phyloP scores from a whole-genome alignment of 1,140 invertebrate genomes.

The Dendrolimus kikuchii region DNA sequence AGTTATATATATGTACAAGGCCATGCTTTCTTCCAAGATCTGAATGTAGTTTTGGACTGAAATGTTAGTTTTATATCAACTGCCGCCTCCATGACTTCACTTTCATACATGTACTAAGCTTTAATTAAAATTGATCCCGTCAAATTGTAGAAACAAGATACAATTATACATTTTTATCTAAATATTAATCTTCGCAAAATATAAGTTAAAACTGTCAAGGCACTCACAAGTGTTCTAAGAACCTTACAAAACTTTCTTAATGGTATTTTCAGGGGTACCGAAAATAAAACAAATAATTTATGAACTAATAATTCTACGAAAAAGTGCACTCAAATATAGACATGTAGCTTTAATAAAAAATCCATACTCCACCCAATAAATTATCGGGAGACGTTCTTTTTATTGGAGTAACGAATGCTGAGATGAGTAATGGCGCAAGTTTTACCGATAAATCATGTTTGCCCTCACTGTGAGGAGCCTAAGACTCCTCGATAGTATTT shows the following conservation, averaged over 20 bases:
- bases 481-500: slow-evolving; percentile 46
- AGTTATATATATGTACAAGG: too few species aligned
- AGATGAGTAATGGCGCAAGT: slow-evolving; percentile 67
- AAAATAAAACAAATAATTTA: slow-evolving; percentile 39
- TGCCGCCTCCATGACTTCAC: too few species aligned
- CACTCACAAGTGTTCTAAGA: slow-evolving; percentile 8
- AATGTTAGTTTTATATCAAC: too few species aligned
- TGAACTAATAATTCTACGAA: slow-evolving; percentile 30
- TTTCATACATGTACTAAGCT: too few species aligned
- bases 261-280: slow-evolving; percentile 18
- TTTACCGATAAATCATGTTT: slow-evolving; percentile 66
- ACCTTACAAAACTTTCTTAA: slow-evolving; percentile 18
- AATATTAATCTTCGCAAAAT: too few species aligned
- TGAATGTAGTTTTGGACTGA: too few species aligned
- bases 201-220: too few species aligned
- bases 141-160: too few species aligned
- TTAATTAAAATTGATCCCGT: too few species aligned
- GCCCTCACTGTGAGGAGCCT: slow-evolving; percentile 47
- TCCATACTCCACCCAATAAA: slow-evolving; percentile 58
- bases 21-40: too few species aligned
- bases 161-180: too few species aligned
- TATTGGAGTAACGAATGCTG: slow-evolving; percentile 68
- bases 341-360: slow-evolving; percentile 51
- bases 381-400: slow-evolving; percentile 65
- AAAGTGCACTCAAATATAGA: slow-evolving; percentile 52